phyloP scores from a whole-genome alignment of 2,113 vertebrate genomes.

The Poeciliopsis prolifica region DNA sequence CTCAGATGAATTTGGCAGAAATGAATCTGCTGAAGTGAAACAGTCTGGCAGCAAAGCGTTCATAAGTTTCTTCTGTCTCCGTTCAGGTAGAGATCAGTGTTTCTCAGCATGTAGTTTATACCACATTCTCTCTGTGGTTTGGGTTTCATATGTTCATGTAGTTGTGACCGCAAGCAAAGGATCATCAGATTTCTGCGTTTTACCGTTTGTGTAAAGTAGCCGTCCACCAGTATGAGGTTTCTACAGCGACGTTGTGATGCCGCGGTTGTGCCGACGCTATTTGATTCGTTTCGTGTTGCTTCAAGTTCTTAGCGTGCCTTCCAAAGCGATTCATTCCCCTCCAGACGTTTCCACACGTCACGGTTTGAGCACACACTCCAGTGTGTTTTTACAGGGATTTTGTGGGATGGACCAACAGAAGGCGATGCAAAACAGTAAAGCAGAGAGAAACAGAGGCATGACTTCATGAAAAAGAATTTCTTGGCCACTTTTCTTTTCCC shows the following conservation, averaged over 20 bases:
- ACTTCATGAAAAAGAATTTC: not conserved
- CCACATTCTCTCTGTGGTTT: slow-evolving; percentile 1
- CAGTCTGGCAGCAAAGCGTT: too few species aligned
- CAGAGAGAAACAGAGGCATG: not conserved
- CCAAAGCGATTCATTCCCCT: not conserved
- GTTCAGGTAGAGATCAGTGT: not conserved
- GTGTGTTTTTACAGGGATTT: not conserved
- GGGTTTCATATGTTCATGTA: not conserved
- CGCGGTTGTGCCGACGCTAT: slow-evolving; percentile 32
- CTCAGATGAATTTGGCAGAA: too few species aligned
- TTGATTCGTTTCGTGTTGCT: slow-evolving; percentile 7
- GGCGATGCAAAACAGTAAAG: not conserved
- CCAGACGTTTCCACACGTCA: not conserved
- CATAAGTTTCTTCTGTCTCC: not conserved
- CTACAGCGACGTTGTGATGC: slow-evolving; percentile 1
- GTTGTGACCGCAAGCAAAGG: not conserved
- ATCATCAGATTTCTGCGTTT: slow-evolving; percentile 5
- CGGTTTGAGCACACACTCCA: not conserved
- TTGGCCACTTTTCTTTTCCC: not conserved
- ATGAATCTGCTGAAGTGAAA: too few species aligned
- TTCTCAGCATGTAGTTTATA: not conserved
- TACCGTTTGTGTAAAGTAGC: slow-evolving; percentile 9
- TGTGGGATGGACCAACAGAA: not conserved
- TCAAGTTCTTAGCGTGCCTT: slow-evolving; percentile 12
- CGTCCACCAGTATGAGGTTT: not conserved